Evolutionary conservation across 2,888 invertebrate species (phyloP).

Genomic region (Apeira syringaria): DNA sequence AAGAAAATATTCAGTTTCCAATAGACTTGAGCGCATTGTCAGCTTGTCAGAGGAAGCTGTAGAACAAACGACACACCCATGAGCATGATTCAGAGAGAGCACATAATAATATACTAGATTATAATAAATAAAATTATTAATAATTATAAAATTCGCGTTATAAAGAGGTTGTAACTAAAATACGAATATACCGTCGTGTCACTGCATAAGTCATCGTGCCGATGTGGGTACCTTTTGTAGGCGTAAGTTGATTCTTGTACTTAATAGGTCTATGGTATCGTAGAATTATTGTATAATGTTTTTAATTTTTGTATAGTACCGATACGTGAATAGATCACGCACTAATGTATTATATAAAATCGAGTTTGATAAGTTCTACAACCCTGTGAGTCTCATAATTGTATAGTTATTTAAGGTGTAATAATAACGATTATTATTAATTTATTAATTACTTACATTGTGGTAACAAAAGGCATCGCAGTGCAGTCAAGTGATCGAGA

Average conservation of each 20-base stretch:
- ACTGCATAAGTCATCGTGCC: slow-evolving; percentile 58
- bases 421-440: slow-evolving; percentile 56
- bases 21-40: background rate
- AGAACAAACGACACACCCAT: slow-evolving; percentile 33
- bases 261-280: slow-evolving; percentile 76
- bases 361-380: slow-evolving; percentile 66
- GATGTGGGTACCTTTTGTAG: slow-evolving; percentile 62
- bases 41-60: slow-evolving; percentile 6
- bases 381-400: slow-evolving; percentile 59
- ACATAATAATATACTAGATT: slow-evolving; percentile 66
- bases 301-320: slow-evolving; percentile 83
- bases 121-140: slow-evolving; percentile 56
- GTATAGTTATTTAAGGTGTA: slow-evolving; percentile 77
- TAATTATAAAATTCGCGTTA: slow-evolving; percentile 67
- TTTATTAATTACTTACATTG: slow-evolving; percentile 46
- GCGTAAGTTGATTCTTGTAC: slow-evolving; percentile 78
- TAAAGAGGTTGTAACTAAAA: slow-evolving; percentile 79
- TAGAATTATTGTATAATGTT: slow-evolving; percentile 79
- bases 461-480: slow-evolving; percentile 36
- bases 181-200: slow-evolving; percentile 70
- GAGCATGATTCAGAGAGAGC: slow-evolving; percentile 67
- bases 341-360: slow-evolving; percentile 73
- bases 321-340: slow-evolving; percentile 55
- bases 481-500: slow-evolving; percentile 28
- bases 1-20: background rate